Evolutionary conservation across 1,140 invertebrate genomes (phyloP), one percentile per base, ranked within the genome.

Genomic region (Vanessa tameamea): DNA sequence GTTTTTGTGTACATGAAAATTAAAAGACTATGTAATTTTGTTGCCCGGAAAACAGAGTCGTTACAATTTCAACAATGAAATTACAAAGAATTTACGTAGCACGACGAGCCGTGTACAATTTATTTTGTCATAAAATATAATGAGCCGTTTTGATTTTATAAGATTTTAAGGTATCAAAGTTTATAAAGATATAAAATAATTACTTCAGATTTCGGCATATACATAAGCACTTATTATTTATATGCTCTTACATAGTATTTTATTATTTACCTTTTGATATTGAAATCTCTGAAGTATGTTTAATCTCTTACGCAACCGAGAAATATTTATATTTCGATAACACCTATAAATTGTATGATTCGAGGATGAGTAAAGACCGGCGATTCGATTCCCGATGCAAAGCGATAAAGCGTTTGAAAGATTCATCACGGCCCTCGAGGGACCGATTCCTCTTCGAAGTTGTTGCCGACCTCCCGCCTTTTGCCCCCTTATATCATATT

Each of bases 361-460:
- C 66, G 59, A 70, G 73, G 64, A 75, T 75, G 69, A 75, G 69
- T 75, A 75, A 71, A 74, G 73, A 75, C 76, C 68, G 68, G 70
- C 65, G 84, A 79, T 87, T 87, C 86, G 86, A 87, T 86, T 87
- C 85, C 75, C 83, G 82, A 87, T 88, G 85, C 85, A 85, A 83
- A 82, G 82, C 88, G 86, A 88, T 90, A 87, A 88, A 88, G 83
- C 86, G 88, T 86, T 83, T 88, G 83, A 87, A 88, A 88, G 87
- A 90, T 90, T 90, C 88, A 90, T 90, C 87, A 87, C 81, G 76
- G 82, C 84, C 73, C 87, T 78, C 87, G 16, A 69, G 86, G 83
- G 87, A 78, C 70, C 86, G 79, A 90, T 90, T 87, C 77, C 85
- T 89, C 82, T 87, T 86, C 82, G 66, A 88, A 89, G 76, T 89